phyloP scores from a whole-genome alignment of 37 sponge, comb jelly and placozoan species.

The Lycopodina hypogea region DNA sequence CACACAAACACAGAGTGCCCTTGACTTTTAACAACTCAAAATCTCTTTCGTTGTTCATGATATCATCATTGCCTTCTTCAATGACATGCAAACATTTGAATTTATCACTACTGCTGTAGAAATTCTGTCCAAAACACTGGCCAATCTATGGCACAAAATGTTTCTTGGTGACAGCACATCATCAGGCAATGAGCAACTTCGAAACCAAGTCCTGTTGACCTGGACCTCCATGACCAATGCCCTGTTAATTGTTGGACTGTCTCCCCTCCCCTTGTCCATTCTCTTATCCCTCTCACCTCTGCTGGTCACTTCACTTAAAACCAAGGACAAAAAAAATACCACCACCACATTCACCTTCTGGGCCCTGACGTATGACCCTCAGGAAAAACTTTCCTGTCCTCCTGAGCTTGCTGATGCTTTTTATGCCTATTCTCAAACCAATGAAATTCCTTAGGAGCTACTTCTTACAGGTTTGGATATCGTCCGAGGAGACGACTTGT shows the following conservation, averaged over 20 bases:
- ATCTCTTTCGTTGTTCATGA: conserved; percentile 5
- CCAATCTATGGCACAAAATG: background rate
- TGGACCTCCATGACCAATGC: conserved; percentile 13
- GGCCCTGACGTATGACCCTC: conserved; percentile 21
- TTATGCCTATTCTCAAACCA: background rate
- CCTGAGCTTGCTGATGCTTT: background rate
- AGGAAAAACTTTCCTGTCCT: conserved; percentile 1
- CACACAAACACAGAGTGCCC: background rate
- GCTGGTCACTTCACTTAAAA: background rate
- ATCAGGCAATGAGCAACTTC: background rate
- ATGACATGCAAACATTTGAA: background rate
- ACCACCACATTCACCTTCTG: conserved; percentile 10
- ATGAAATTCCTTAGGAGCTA: background rate
- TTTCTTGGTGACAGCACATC: background rate
- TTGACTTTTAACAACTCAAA: background rate
- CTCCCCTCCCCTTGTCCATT: background rate
- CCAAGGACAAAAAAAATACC: background rate
- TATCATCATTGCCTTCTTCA: conserved; percentile 2
- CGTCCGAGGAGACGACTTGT: background rate
- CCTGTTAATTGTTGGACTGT: conserved; percentile 3
- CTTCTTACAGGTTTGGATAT: background rate
- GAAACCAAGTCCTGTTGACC: background rate
- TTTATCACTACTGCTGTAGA: background rate
- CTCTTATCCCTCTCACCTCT: conserved; percentile 12
- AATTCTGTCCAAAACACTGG: conserved; percentile 15